These are phyloP conservation scores for Drosophila siamana DNA, from an alignment of 2,888 invertebrate genomes.

Conservation along the genomic window DNA sequence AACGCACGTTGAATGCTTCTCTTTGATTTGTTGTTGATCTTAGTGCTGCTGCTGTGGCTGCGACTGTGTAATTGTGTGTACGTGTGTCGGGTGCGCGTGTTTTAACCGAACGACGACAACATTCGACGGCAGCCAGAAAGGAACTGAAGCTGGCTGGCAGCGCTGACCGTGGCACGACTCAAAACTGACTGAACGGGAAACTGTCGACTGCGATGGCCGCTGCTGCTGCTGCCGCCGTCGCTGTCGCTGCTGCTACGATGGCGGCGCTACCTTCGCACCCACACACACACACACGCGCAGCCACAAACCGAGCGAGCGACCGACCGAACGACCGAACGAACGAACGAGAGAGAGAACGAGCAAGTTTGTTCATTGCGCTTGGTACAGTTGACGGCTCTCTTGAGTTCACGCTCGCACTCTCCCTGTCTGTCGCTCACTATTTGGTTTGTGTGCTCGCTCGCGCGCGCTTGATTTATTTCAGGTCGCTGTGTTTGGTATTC, in stretches of 20 bases:
- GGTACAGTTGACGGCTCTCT: slow-evolving; percentile 73
- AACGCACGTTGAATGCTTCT: slow-evolving; percentile 46
- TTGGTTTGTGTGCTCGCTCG: slow-evolving; percentile 7
- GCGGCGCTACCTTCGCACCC: slow-evolving; percentile 68
- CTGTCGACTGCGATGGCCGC: slow-evolving; percentile 63
- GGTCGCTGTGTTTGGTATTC: slow-evolving; percentile 83
- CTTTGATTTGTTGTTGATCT: slow-evolving; percentile 47
- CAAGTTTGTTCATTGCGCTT: slow-evolving; percentile 36
- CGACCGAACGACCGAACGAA: slow-evolving; percentile 16
- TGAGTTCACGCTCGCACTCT: slow-evolving; percentile 32
- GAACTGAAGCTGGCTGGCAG: slow-evolving; percentile 83
- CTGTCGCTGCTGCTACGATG: slow-evolving; percentile 31
- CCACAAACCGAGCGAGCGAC: not conserved
- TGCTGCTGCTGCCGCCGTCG: slow-evolving; percentile 41
- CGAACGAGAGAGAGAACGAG: slow-evolving; percentile 21
- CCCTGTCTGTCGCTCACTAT: slow-evolving; percentile 23
- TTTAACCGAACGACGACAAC: slow-evolving; percentile 84
- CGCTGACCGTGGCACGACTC: slow-evolving; percentile 81
- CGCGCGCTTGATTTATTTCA: slow-evolving; percentile 81
- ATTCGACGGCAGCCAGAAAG: slow-evolving; percentile 85
- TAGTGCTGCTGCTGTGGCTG: slow-evolving; percentile 61
- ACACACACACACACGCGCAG: slow-evolving; percentile 34
- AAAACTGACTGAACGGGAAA: slow-evolving; percentile 81
- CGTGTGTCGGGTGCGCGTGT: slow-evolving; percentile 49
- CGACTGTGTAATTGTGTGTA: not conserved